Percentiles rank a stretch among this genome's conserved stretches.
Conservation (phyloP, 2,888 invertebrate genomes). For the Aphrophora alni region DNA sequence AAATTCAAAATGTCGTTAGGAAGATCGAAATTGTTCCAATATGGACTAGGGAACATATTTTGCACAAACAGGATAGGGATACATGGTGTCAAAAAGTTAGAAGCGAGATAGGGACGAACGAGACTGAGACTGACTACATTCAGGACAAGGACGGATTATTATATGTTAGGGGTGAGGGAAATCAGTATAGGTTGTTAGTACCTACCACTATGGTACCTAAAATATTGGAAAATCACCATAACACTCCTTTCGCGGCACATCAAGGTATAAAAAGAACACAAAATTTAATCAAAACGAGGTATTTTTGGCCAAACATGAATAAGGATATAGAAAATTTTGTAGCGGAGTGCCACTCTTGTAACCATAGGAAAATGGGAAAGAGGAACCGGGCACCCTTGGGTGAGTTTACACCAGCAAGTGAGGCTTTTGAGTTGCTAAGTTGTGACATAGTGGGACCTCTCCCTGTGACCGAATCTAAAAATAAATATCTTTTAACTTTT, state of each 20-base stretch:
- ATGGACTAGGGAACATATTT: not conserved
- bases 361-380: conserved; percentile 51
- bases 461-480: conserved; percentile 51
- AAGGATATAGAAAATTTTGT: no score
- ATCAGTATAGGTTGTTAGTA: no score
- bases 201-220: no score
- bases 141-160: not conserved
- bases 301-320: conserved; percentile 54
- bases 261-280: conserved; percentile 51
- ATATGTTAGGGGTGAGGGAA: no score
- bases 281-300: conserved; percentile 47
- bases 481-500: conserved; percentile 54
- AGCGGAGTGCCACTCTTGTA: no score
- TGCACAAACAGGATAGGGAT: conserved; percentile 20
- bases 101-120: conserved; percentile 8
- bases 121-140: conserved; percentile 3
- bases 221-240: conserved; percentile 48
- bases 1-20: no score
- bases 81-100: not conserved
- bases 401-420: conserved; percentile 51
- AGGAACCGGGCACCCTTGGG: conserved; percentile 52
- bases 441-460: conserved; percentile 55
- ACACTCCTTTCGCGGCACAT: conserved; percentile 49
- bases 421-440: conserved; percentile 50
- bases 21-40: conserved; percentile 10